phyloP scores from a whole-genome alignment of 2,113 vertebrate genomes.

The Sclerurus mexicanus region DNA sequence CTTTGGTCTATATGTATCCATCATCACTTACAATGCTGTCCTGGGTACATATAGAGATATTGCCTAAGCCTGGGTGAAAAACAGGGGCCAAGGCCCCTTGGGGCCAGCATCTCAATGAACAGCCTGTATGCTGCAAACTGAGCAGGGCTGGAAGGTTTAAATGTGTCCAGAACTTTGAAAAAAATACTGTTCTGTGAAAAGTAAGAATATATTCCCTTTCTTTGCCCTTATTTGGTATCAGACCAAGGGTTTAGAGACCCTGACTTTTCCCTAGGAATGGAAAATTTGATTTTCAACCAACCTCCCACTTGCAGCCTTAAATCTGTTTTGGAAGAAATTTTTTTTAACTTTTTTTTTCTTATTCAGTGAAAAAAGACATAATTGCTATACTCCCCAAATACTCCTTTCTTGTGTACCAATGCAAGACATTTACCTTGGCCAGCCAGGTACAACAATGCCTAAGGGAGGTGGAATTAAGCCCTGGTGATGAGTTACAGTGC shows the following conservation, averaged over 20 bases:
- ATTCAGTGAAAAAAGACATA: not conserved
- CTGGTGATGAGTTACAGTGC: slow-evolving; percentile 14
- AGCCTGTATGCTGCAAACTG: not conserved
- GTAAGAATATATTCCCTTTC: not conserved
- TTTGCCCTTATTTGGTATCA: not conserved
- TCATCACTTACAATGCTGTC: not conserved
- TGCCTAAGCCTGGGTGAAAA: not conserved
- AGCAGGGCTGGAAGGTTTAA: not conserved
- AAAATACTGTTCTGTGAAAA: not conserved
- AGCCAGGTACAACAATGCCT: not conserved
- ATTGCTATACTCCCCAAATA: not conserved
- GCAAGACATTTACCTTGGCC: not conserved
- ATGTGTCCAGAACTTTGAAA: not conserved
- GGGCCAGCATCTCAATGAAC: not conserved
- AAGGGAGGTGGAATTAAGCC: slow-evolving; percentile 27
- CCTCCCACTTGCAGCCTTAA: not conserved
- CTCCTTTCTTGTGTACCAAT: not conserved
- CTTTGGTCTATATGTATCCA: not conserved
- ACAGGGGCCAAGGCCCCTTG: not conserved
- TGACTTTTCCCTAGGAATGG: not conserved
- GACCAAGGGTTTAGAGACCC: not conserved
- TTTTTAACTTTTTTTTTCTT: not conserved
- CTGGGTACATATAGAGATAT: not conserved
- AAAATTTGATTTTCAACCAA: not conserved
- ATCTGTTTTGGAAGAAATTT: not conserved